These are phyloP conservation scores for Cephalopachus bancanus DNA, from an alignment of 2,797 vertebrate genomes.

Conservation along the genomic window DNA sequence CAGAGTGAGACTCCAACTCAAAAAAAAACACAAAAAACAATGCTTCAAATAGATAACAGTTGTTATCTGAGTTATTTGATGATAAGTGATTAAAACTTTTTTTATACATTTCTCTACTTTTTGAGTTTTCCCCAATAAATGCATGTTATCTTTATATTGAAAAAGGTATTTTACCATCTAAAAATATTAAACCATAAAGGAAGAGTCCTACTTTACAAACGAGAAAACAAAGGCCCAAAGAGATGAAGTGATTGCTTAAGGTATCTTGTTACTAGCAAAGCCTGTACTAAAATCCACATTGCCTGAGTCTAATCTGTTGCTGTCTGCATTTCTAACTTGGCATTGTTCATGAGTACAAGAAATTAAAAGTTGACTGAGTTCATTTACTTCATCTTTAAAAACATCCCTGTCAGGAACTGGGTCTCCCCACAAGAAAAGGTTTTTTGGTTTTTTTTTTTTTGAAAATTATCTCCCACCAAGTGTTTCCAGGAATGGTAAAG, in stretches of 20 bases:
- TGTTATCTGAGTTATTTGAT: background rate
- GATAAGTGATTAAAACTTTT: background rate
- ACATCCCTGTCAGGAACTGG: background rate
- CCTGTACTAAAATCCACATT: background rate
- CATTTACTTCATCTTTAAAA: slow-evolving; percentile 44
- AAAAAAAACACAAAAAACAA: background rate
- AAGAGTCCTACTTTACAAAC: slow-evolving; percentile 14
- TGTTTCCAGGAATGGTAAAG: background rate
- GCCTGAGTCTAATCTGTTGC: background rate
- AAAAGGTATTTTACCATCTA: slow-evolving; percentile 36
- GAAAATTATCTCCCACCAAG: background rate
- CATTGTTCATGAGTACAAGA: slow-evolving; percentile 16
- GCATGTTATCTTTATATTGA: background rate
- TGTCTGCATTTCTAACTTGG: background rate
- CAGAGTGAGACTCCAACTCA: too few relatives aligned
- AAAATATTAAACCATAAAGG: background rate
- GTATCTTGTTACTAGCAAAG: background rate
- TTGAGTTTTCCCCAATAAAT: slow-evolving; percentile 27
- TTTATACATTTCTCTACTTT: slow-evolving; percentile 21
- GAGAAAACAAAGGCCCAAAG: background rate
- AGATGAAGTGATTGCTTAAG: background rate
- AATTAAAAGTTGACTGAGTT: slow-evolving; percentile 42
- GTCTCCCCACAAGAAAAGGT: background rate
- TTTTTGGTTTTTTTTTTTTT: background rate
- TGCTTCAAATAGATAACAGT: background rate